Evolutionary conservation across 2,888 invertebrate species (phyloP).

Genomic region (Meteorus colon): DNA sequence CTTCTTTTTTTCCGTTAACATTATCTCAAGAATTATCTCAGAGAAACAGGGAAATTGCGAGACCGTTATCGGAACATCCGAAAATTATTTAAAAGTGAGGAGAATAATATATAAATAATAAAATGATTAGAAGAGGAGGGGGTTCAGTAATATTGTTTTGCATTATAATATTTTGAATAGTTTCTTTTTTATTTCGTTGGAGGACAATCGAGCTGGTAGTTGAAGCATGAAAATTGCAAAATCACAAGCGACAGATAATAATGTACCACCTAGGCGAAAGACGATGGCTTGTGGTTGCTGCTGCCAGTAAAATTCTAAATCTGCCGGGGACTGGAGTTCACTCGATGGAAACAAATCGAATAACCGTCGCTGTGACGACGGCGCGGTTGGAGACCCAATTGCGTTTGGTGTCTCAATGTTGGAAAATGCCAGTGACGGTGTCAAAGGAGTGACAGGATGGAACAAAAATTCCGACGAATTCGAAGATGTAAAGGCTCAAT

Average conservation of each 20-base stretch:
- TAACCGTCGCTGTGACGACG: conserved; percentile 38
- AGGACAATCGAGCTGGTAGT: conserved; percentile 26
- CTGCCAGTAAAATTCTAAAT: conserved; percentile 47
- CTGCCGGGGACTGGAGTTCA: conserved; percentile 38
- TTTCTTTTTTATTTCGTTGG: conserved; percentile 1
- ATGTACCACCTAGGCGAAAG: conserved; percentile 28
- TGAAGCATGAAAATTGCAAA: conserved; percentile 1
- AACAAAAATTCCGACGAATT: conserved; percentile 36
- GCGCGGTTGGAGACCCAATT: conserved; percentile 34
- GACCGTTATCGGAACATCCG: too few relatives aligned
- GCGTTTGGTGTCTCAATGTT: conserved; percentile 36
- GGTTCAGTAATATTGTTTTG: not conserved
- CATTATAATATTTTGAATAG: not conserved
- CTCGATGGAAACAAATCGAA: conserved; percentile 43
- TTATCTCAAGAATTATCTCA: not conserved
- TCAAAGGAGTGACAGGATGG: conserved; percentile 22
- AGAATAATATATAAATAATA: not conserved
- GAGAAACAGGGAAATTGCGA: conserved; percentile 16
- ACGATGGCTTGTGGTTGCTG: conserved; percentile 41
- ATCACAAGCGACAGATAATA: conserved; percentile 30
- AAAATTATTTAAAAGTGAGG: too few relatives aligned
- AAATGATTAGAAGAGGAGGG: not conserved
- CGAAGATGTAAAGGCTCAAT: conserved; percentile 20
- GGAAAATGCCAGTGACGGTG: conserved; percentile 32
- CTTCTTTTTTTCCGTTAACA: not conserved